Conservation (phyloP, 2,888 invertebrate species). For the Schrankia costaestrigalis region DNA sequence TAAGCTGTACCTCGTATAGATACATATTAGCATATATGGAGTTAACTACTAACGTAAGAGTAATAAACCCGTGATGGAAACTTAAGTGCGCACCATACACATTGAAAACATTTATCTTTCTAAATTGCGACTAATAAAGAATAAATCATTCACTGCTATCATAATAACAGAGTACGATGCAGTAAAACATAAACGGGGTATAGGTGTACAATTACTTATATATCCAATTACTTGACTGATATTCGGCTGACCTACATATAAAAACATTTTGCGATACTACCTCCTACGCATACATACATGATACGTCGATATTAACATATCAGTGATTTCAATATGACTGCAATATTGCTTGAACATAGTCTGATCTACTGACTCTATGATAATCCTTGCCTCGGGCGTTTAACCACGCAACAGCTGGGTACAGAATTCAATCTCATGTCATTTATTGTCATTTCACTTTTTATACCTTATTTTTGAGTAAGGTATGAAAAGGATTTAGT, state of each 20-base stretch:
- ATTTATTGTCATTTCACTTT: too few relatives aligned
- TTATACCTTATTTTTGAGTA: too few relatives aligned
- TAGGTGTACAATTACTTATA: conserved; percentile 63
- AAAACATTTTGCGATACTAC: conserved; percentile 60
- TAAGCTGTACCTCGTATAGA: too few relatives aligned
- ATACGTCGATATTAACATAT: conserved; percentile 60
- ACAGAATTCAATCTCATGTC: too few relatives aligned
- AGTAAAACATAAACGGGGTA: conserved; percentile 59
- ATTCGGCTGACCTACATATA: conserved; percentile 62
- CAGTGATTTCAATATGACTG: conserved; percentile 51
- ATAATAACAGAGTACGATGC: conserved; percentile 58
- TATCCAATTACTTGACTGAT: conserved; percentile 60
- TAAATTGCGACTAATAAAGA: conserved; percentile 63
- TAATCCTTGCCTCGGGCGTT: conserved; percentile 53
- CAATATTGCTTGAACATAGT: conserved; percentile 17
- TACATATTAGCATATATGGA: neutral
- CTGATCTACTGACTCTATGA: conserved; percentile 40
- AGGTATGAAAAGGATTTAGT: too few relatives aligned
- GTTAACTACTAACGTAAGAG: too few relatives aligned
- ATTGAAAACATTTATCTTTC: conserved; percentile 53
- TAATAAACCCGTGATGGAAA: conserved; percentile 2
- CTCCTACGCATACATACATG: conserved; percentile 56
- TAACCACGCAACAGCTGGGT: too few relatives aligned
- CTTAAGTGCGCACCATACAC: conserved; percentile 18
- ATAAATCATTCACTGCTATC: conserved; percentile 59